Conservation (phyloP, 2,113 vertebrate genomes). For the Pseudonaja textilis region DNA sequence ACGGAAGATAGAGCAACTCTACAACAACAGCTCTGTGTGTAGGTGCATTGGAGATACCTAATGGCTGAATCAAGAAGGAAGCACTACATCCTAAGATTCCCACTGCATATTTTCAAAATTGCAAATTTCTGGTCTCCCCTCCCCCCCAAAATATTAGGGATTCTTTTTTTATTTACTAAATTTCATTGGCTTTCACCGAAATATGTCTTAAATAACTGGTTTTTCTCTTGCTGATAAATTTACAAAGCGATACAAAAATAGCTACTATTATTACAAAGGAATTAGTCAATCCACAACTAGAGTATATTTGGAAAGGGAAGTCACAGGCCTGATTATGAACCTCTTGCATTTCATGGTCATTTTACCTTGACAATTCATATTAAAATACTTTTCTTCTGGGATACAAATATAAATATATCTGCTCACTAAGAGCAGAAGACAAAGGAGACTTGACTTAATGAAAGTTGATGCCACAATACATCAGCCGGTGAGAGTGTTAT, state of each 20-base stretch:
- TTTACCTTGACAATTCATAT: not conserved
- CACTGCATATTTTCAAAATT: not conserved
- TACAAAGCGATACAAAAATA: not conserved
- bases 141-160: not conserved
- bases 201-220: not conserved
- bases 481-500: not conserved
- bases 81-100: not conserved
- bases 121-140: not conserved
- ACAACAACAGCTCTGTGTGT: not conserved
- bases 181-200: not conserved
- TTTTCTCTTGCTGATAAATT: not conserved
- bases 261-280: not conserved
- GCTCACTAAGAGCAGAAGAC: not conserved
- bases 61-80: not conserved
- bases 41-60: not conserved
- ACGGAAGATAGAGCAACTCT: not conserved
- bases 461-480: not conserved
- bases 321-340: not conserved
- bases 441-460: not conserved
- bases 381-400: not conserved
- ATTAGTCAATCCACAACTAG: not conserved
- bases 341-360: not conserved
- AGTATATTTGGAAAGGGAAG: not conserved
- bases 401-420: not conserved
- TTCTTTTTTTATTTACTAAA: not conserved